Conservation (phyloP, 2,797 vertebrate species). For the Scarus forsteni region DNA sequence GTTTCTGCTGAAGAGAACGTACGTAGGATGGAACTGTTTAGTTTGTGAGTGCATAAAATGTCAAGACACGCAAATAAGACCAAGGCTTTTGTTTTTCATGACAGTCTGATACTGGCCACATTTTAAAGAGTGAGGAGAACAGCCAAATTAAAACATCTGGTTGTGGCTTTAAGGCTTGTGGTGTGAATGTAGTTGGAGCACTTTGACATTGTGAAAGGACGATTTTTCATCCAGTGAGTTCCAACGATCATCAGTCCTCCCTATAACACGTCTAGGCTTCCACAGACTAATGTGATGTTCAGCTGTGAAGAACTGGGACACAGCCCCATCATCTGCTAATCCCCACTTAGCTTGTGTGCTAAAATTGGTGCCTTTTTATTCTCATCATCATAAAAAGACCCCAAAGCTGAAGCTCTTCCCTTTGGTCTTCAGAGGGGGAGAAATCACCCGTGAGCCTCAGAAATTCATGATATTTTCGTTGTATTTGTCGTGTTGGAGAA, state of each 20-base stretch:
- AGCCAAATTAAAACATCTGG: too few relatives aligned
- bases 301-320: slow-evolving; percentile 43
- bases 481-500: slow-evolving; percentile 23
- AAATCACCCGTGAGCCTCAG: slow-evolving; percentile 20
- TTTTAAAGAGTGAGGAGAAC: too few relatives aligned
- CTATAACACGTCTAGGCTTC: slow-evolving; percentile 45
- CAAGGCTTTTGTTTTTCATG: too few relatives aligned
- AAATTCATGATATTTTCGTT: slow-evolving; percentile 35
- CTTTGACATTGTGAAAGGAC: too few relatives aligned
- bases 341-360: neutral
- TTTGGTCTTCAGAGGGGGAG: slow-evolving; percentile 14
- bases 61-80: too few relatives aligned
- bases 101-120: too few relatives aligned
- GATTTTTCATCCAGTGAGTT: neutral
- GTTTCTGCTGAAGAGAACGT: too few relatives aligned
- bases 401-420: neutral
- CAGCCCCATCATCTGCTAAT: slow-evolving; percentile 20
- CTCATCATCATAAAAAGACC: slow-evolving; percentile 6
- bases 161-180: too few relatives aligned
- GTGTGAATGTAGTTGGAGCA: too few relatives aligned
- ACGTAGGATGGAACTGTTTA: too few relatives aligned
- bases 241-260: slow-evolving; percentile 12
- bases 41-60: too few relatives aligned
- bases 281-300: slow-evolving; percentile 29
- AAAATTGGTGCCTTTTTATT: slow-evolving; percentile 26